Conservation (phyloP, 1,140 invertebrate genomes). For the Eupeodes corollae region DNA sequence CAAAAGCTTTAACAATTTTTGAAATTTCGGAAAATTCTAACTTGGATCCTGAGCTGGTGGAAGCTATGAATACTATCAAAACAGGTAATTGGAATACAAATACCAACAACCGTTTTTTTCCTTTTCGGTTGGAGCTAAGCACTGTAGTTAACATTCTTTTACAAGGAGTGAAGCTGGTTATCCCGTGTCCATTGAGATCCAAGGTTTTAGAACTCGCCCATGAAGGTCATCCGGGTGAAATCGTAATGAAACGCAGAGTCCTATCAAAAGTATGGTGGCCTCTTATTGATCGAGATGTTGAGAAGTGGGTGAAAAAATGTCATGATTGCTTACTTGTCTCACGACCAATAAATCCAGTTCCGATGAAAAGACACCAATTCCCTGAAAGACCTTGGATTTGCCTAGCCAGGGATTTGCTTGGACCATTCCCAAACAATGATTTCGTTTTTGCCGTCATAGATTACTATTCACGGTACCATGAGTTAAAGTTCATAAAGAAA, state of each 20-base stretch:
- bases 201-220: not conserved
- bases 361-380: not conserved
- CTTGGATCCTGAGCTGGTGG: not conserved
- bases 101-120: not conserved
- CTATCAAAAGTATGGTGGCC: not conserved
- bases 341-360: not conserved
- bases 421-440: not conserved
- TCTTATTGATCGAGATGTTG: not conserved
- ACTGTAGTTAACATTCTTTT: not conserved
- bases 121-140: not conserved
- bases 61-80: not conserved
- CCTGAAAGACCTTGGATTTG: too few relatives aligned
- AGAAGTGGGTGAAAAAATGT: not conserved
- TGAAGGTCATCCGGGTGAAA: too few relatives aligned
- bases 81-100: not conserved
- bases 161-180: not conserved
- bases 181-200: not conserved
- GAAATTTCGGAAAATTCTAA: not conserved
- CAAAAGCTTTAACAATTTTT: slow-evolving; percentile 1
- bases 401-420: not conserved
- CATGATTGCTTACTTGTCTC: not conserved
- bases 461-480: not conserved
- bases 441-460: not conserved
- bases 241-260: too few relatives aligned
- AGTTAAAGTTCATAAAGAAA: not conserved